phyloP scores from a whole-genome alignment of 2,888 invertebrate species.

The Synanthedon vespiformis region DNA sequence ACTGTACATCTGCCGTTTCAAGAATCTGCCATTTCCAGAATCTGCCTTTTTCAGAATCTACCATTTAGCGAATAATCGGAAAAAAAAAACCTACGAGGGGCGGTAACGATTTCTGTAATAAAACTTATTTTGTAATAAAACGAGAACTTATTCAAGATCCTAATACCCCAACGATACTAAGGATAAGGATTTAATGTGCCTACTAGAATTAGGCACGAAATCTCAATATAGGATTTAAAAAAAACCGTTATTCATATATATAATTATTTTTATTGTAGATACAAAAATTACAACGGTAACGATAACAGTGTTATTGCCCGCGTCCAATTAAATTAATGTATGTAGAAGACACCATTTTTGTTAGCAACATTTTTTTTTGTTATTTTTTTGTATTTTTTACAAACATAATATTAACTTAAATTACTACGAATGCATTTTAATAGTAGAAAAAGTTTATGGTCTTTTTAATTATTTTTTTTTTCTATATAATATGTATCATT shows the following conservation, averaged over 20 bases:
- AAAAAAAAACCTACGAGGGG: no score
- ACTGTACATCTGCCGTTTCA: no score
- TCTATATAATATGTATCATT: no score
- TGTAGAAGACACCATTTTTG: constrained; percentile 59
- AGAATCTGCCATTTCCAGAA: no score
- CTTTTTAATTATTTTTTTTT: constrained; percentile 27
- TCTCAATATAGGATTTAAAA: constrained; percentile 5
- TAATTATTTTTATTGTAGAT: constrained; percentile 59
- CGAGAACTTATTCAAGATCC: no score
- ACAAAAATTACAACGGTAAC: constrained; percentile 56
- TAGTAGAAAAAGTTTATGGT: constrained; percentile 43
- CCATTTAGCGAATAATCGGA: no score
- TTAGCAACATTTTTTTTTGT: constrained; percentile 66
- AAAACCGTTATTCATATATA: constrained; percentile 19
- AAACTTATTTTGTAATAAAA: no score
- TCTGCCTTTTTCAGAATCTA: no score
- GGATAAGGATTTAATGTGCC: no score
- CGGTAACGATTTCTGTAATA: no score
- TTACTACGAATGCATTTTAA: constrained; percentile 52
- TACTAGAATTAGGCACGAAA: neutral
- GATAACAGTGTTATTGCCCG: constrained; percentile 50
- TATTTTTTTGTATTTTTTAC: constrained; percentile 38
- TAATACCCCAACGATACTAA: no score
- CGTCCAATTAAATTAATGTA: constrained; percentile 46
- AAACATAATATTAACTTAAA: constrained; percentile 60